Evolutionary conservation across 2,888 invertebrate genomes (phyloP).

Genomic region (Mesorhabditis sp.): DNA sequence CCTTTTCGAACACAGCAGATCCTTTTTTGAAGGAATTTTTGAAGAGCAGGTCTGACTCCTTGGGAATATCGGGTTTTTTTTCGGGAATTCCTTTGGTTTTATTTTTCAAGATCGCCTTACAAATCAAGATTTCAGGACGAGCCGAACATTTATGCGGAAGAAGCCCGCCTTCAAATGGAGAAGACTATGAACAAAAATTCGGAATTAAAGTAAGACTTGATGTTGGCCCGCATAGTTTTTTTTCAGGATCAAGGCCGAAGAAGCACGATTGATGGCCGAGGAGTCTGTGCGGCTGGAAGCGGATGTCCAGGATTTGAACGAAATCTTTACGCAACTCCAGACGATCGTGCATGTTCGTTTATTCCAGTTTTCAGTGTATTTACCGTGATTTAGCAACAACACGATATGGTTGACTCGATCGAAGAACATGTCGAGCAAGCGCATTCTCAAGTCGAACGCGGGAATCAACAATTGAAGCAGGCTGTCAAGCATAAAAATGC

Average conservation of each 20-base stretch:
- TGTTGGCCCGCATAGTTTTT: neutral
- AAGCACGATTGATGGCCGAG: neutral
- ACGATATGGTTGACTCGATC: constrained; percentile 52
- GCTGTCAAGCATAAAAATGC: constrained; percentile 48
- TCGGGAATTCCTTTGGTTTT: too few species aligned
- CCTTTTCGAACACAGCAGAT: too few species aligned
- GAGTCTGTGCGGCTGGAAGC: constrained; percentile 8
- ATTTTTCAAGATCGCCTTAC: too few species aligned
- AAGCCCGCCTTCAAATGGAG: constrained; percentile 5
- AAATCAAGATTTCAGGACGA: constrained; percentile 21
- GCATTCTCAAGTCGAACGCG: constrained; percentile 40
- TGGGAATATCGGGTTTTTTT: too few species aligned
- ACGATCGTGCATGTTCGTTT: constrained; percentile 41
- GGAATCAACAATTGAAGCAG: constrained; percentile 46
- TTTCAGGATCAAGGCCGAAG: neutral
- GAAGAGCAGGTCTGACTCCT: too few species aligned
- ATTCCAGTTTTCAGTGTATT: neutral
- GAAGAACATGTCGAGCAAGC: constrained; percentile 53
- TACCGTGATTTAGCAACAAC: constrained; percentile 26
- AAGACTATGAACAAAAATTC: neutral
- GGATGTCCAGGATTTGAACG: constrained; percentile 50
- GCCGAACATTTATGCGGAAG: constrained; percentile 29
- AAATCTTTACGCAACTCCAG: constrained; percentile 45
- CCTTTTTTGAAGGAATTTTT: too few species aligned
- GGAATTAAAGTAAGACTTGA: neutral